Evolutionary conservation across 2,113 vertebrate genomes (phyloP), one percentile per base, ranked within the genome.

Genomic region (Cyanistes caeruleus): DNA sequence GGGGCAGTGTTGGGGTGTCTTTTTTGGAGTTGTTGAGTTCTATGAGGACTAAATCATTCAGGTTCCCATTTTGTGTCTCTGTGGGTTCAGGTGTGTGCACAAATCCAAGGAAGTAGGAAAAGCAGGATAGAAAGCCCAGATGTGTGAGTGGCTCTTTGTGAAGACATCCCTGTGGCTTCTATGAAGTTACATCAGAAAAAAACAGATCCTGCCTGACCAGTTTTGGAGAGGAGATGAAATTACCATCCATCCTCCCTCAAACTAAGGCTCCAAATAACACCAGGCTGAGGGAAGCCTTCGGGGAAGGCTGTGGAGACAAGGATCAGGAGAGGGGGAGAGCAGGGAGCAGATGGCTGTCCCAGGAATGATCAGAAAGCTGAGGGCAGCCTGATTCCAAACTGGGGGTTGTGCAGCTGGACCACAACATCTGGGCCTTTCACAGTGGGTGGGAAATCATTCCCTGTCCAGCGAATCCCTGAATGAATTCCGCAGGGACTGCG

Each of bases 141-240:
- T 51, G 33, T 51, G 60, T 51, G 55, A 44, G 31, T 28, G 28
- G 52, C 73, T 87, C 69, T 75, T 89, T 27, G 76, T 65, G 74
- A 95, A 89, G 81, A 63, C 39, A 58, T 41, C 83, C 65, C 65
- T 84, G 76, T 81, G 86, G 90, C 77, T 96, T 93, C 89, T 33
- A 6, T 23, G 49, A 39, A 64, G 44, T 89, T 92, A 52, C 96
- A 79, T 65, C 86, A 92, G 83, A 46, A 68, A 92, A 92, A 89
- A 78, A n/a, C 52, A 68, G 88, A 95, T 93, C 95, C 88, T 92
- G 92, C 73, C 83, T 69, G 89, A 84, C 90, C 80, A 92, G 96
- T 95, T 94, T 76, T 23, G 28, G 63, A 67, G 31, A 74, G 73
- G 27, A 75, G 76, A 46, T 84, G 85, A 73, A 93, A 93, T 89